Conservation (phyloP, 2,888 invertebrate genomes). For the Synanthedon vespiformis region DNA sequence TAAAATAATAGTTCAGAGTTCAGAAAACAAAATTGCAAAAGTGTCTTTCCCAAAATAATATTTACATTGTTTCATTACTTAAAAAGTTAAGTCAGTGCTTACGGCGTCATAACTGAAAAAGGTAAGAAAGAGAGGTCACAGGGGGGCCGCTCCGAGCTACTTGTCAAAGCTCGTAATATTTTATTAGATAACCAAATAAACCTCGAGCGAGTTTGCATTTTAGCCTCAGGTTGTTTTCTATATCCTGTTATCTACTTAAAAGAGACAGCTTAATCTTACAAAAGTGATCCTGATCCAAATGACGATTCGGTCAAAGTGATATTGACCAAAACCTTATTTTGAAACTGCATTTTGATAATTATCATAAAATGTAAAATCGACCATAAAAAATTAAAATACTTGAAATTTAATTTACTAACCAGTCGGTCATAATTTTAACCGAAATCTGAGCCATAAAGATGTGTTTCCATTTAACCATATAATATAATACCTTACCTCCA, state of each 20-base stretch:
- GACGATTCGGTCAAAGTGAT: no score
- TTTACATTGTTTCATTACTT: constrained; percentile 17
- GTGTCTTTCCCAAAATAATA: not conserved
- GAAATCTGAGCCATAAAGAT: constrained; percentile 55
- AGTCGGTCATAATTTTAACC: constrained; percentile 14
- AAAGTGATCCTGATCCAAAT: no score
- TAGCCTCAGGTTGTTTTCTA: constrained; percentile 16
- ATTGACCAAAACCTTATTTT: no score
- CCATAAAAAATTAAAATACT: no score
- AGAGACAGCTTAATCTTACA: no score
- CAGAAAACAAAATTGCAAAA: not conserved
- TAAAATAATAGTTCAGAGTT: no score
- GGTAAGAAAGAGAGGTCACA: constrained; percentile 39
- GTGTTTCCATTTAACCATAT: constrained; percentile 35
- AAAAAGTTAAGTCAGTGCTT: constrained; percentile 30
- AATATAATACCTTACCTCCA: constrained; percentile 43
- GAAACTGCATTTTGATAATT: no score
- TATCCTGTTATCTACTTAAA: constrained; percentile 5
- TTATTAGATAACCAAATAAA: constrained; percentile 69
- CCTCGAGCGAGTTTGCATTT: constrained; percentile 43
- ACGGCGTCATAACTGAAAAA: constrained; percentile 43
- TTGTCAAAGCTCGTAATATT: constrained; percentile 68
- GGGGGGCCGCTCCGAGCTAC: constrained; percentile 50
- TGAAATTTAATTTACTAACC: not conserved
- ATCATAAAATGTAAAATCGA: no score